Evolutionary conservation across 2,113 vertebrate species (phyloP).

Genomic region (Actenoides hombroni): DNA sequence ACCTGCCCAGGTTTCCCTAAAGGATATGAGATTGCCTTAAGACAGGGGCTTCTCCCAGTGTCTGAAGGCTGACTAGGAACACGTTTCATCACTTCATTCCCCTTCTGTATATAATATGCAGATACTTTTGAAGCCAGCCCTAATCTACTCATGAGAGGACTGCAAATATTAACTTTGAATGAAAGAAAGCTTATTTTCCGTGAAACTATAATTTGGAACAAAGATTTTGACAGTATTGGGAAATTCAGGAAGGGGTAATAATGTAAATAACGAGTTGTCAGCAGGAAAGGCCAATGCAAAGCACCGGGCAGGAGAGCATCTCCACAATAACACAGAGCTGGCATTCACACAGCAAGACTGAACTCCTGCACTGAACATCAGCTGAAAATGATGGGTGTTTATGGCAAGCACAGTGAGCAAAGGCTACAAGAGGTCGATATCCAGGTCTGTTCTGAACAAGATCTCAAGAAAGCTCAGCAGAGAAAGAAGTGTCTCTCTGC

Average conservation of each 20-base stretch:
- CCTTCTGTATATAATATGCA: background rate
- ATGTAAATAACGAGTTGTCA: background rate
- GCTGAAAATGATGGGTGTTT: background rate
- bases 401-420: background rate
- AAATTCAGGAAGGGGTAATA: background rate
- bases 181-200: background rate
- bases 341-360: background rate
- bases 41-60: background rate
- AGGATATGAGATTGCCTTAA: background rate
- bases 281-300: background rate
- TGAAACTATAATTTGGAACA: background rate
- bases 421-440: background rate
- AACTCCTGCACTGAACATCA: background rate
- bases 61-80: background rate
- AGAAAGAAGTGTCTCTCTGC: fast-evolving
- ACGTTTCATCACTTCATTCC: background rate
- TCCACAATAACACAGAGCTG: background rate
- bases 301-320: background rate
- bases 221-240: background rate
- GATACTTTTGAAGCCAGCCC: background rate
- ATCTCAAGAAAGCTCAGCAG: background rate
- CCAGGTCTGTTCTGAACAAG: background rate
- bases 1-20: background rate
- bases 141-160: background rate
- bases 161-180: background rate